These are phyloP conservation scores for Drosophila obscura DNA, from an alignment of 1,140 invertebrate species.

Conservation along the genomic window DNA sequence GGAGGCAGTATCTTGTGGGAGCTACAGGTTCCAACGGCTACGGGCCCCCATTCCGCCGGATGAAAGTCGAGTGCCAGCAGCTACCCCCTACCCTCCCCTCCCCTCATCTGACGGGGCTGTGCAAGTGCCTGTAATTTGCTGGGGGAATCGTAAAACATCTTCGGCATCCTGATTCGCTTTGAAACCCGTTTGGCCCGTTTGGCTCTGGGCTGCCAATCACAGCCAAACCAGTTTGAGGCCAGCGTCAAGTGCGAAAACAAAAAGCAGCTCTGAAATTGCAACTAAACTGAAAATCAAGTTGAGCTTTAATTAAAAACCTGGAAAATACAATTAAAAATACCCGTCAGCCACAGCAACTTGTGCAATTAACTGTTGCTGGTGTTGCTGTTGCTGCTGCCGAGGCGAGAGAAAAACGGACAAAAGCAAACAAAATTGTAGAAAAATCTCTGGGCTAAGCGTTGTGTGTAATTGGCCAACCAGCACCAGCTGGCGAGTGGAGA, in stretches of 20 bases:
- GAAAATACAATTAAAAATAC: conserved; percentile 77
- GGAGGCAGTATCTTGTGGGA: no score
- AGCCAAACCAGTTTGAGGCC: conserved; percentile 62
- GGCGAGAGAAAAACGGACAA: conserved; percentile 36
- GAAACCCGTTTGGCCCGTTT: conserved; percentile 62
- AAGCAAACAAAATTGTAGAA: conserved; percentile 63
- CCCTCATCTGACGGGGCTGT: neutral
- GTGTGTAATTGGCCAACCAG: conserved; percentile 64
- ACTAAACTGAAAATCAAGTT: conserved; percentile 80
- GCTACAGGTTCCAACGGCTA: no score
- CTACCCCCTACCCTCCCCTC: neutral
- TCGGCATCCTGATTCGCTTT: conserved; percentile 72
- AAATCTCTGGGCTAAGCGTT: conserved; percentile 75
- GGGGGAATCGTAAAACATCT: conserved; percentile 60
- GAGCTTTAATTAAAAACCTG: conserved; percentile 82
- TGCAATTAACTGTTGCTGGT: conserved; percentile 64
- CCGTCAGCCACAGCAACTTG: conserved; percentile 65
- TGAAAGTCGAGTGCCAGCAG: conserved; percentile 30
- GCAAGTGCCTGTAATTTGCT: conserved; percentile 38
- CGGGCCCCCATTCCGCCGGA: conserved; percentile 1
- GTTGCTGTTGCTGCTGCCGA: conserved; percentile 6
- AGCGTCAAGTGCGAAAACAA: conserved; percentile 69
- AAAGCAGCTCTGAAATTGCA: conserved; percentile 74
- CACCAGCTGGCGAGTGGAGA: conserved; percentile 17
- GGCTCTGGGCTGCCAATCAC: conserved; percentile 64